Evolutionary conservation across 2,797 vertebrate genomes (phyloP).

Genomic region (Poeciliopsis infans): DNA sequence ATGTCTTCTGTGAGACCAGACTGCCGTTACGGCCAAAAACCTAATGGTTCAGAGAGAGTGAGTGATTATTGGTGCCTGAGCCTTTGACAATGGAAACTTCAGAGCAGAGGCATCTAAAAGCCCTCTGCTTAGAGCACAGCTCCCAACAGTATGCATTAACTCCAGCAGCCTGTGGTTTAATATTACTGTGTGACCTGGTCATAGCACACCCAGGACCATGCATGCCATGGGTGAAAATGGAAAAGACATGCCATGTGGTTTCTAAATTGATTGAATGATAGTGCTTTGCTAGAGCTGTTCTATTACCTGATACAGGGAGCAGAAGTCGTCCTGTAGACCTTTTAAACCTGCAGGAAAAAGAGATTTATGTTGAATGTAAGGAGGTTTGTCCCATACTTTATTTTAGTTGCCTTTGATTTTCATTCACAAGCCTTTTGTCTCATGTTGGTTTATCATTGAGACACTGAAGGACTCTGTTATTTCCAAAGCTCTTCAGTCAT

Average conservation of each 20-base stretch:
- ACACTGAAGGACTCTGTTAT: constrained; percentile 11
- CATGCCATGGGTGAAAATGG: not conserved
- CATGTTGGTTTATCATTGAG: not conserved
- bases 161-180: constrained; percentile 22
- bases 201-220: not conserved
- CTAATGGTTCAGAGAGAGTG: constrained; percentile 77
- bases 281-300: constrained; percentile 23
- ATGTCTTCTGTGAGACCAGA: constrained; percentile 65
- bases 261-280: constrained; percentile 29
- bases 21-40: constrained; percentile 64
- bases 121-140: constrained; percentile 29
- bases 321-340: not conserved
- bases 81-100: constrained; percentile 65
- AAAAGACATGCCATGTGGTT: constrained; percentile 4
- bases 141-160: constrained; percentile 15
- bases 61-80: constrained; percentile 66
- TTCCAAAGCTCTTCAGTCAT: constrained; percentile 26
- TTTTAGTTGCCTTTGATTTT: not conserved
- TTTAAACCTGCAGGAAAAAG: not conserved
- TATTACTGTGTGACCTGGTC: constrained; percentile 17
- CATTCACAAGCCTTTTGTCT: not conserved
- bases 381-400: not conserved
- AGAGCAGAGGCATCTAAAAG: constrained; percentile 50
- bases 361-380: constrained; percentile 4
- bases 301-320: constrained; percentile 10